Evolutionary conservation across 2,113 vertebrate genomes (phyloP).

Genomic region (Azemiops feae): DNA sequence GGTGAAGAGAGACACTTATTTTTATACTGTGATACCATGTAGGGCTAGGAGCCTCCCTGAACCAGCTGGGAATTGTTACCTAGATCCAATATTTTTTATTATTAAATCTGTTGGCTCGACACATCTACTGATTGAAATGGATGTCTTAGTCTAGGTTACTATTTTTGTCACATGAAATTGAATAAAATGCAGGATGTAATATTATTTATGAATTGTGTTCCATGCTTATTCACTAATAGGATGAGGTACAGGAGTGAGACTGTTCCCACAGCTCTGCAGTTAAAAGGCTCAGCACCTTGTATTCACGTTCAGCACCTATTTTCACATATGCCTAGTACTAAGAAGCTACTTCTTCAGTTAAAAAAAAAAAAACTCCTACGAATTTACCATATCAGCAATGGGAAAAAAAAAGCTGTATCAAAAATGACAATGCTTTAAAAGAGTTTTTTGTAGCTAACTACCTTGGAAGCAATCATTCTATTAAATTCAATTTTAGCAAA

Average conservation of each 20-base stretch:
- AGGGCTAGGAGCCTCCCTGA: slow-evolving; percentile 70
- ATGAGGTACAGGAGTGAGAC: slow-evolving; percentile 37
- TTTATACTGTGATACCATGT: slow-evolving; percentile 75
- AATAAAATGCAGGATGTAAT: slow-evolving; percentile 81
- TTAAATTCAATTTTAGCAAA: neutral
- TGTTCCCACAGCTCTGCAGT: slow-evolving; percentile 26
- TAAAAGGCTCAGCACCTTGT: slow-evolving; percentile 1
- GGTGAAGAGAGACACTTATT: slow-evolving; percentile 79
- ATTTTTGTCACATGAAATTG: slow-evolving; percentile 80
- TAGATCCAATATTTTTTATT: slow-evolving; percentile 80
- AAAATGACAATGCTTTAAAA: slow-evolving; percentile 23
- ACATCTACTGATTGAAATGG: slow-evolving; percentile 79
- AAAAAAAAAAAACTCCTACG: slow-evolving; percentile 7
- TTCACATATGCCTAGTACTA: slow-evolving; percentile 36
- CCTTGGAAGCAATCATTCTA: neutral
- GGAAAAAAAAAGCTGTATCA: slow-evolving; percentile 12
- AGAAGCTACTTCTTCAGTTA: slow-evolving; percentile 41
- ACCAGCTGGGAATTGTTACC: slow-evolving; percentile 67
- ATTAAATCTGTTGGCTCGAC: slow-evolving; percentile 77
- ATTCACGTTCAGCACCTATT: slow-evolving; percentile 27
- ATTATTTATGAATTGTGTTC: slow-evolving; percentile 70
- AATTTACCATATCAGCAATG: neutral
- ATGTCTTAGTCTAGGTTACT: slow-evolving; percentile 80
- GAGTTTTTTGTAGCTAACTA: neutral
- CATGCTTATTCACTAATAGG: slow-evolving; percentile 65